These are phyloP conservation scores for Sebastiscus tertius DNA, from an alignment of 2,797 vertebrate genomes.

Conservation along the genomic window DNA sequence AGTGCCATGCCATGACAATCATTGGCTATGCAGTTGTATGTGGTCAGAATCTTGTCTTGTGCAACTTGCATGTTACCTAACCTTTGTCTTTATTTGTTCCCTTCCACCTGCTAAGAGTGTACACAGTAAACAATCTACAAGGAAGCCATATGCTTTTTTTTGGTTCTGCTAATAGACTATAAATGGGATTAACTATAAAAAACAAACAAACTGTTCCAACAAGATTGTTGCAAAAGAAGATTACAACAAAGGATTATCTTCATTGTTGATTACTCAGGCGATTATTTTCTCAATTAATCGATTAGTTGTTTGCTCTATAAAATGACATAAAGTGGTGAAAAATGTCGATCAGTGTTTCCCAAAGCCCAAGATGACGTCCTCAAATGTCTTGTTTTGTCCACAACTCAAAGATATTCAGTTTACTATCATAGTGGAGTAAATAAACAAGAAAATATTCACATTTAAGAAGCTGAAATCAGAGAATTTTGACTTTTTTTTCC, in stretches of 20 bases:
- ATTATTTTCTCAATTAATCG: too few species aligned
- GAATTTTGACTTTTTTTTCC: too few species aligned
- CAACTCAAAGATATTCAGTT: too few species aligned
- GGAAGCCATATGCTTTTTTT: not conserved
- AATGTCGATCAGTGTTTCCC: too few species aligned
- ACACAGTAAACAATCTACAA: not conserved
- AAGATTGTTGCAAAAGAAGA: not conserved
- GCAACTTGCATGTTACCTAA: constrained; percentile 1
- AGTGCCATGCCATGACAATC: not conserved
- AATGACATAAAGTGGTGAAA: too few species aligned
- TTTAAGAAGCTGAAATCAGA: too few species aligned
- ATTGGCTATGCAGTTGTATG: not conserved
- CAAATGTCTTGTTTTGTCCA: too few species aligned
- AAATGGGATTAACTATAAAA: not conserved
- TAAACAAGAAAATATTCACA: too few species aligned
- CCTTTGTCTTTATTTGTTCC: not conserved
- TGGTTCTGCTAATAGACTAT: constrained; percentile 19
- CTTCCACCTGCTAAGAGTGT: not conserved
- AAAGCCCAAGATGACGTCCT: too few species aligned
- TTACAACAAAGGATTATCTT: fast-evolving
- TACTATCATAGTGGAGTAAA: too few species aligned
- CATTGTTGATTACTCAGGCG: too few species aligned
- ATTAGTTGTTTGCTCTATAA: too few species aligned
- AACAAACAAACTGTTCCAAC: not conserved
- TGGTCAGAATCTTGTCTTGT: not conserved